phyloP scores from a whole-genome alignment of 2,113 vertebrate genomes.

The Butorides virescens region DNA sequence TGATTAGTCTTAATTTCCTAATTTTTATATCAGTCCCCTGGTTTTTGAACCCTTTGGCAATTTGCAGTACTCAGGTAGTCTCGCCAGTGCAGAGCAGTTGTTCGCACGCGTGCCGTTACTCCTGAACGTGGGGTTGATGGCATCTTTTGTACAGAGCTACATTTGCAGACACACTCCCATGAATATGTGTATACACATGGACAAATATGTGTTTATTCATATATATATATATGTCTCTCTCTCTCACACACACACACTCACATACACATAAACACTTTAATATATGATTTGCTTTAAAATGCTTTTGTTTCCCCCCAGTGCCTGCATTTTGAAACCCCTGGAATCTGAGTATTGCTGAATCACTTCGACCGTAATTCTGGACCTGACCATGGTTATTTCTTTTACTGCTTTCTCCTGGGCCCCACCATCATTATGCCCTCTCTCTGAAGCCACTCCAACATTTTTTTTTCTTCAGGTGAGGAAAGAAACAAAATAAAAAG shows the following conservation, averaged over 20 bases:
- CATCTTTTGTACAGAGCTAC: background rate
- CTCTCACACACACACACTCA: too few species aligned
- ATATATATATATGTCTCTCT: too few species aligned
- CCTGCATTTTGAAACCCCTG: background rate
- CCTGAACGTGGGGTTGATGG: background rate
- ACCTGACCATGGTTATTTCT: background rate
- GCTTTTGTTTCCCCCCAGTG: background rate
- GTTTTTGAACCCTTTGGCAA: conserved; percentile 49
- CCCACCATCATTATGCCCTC: background rate
- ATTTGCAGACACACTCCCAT: background rate
- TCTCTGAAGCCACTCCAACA: background rate
- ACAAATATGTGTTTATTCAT: too few species aligned
- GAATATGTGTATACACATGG: background rate
- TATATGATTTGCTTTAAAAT: background rate
- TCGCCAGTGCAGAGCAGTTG: background rate
- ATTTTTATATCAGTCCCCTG: conserved; percentile 52
- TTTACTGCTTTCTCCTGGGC: background rate
- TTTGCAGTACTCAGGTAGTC: conserved; percentile 12
- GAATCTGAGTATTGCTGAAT: background rate
- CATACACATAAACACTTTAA: background rate
- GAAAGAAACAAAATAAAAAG: background rate
- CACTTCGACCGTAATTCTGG: background rate
- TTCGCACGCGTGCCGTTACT: background rate
- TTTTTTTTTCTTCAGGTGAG: background rate
- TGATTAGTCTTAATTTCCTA: conserved; percentile 48